Evolutionary conservation across 2,113 vertebrate genomes (phyloP).

Genomic region (Rhinolophus sinicus): DNA sequence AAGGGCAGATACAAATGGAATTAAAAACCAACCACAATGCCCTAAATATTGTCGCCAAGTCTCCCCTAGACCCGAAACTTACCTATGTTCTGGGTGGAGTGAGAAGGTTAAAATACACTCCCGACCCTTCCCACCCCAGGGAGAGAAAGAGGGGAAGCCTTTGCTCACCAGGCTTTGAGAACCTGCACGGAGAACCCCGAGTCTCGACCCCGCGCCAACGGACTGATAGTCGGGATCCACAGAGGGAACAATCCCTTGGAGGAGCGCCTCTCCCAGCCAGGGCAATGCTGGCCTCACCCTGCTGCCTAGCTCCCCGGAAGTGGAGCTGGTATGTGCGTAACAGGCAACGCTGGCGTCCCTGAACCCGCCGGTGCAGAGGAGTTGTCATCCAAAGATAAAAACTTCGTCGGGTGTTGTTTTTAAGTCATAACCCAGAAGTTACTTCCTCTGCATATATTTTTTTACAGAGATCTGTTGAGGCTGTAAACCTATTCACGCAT

Average conservation of each 20-base stretch:
- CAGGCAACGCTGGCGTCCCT: not conserved
- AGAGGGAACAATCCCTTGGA: not conserved
- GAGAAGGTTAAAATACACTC: not conserved
- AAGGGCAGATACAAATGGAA: not conserved
- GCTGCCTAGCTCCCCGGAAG: no score
- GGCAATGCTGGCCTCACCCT: accelerated
- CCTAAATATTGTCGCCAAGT: not conserved
- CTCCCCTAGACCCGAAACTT: not conserved
- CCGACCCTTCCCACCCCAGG: no score
- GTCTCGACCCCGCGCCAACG: no score
- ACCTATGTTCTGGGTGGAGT: not conserved
- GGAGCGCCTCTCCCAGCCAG: accelerated
- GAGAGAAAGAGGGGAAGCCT: not conserved
- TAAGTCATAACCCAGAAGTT: not conserved
- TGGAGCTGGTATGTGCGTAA: not conserved
- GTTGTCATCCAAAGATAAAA: not conserved
- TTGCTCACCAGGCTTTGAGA: not conserved
- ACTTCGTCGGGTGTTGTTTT: not conserved
- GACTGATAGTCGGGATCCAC: accelerated
- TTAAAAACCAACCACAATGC: not conserved
- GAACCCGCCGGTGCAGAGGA: accelerated
- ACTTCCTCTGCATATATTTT: not conserved
- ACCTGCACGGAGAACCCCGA: not conserved
- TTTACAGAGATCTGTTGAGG: not conserved
- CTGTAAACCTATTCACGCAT: not conserved